A percentile compares a stretch with the other conserved stretches of the same genome.
These are phyloP conservation scores for Drosophila nr. fundita DNA, from an alignment of 2,888 invertebrate species.

Conservation along the genomic window DNA sequence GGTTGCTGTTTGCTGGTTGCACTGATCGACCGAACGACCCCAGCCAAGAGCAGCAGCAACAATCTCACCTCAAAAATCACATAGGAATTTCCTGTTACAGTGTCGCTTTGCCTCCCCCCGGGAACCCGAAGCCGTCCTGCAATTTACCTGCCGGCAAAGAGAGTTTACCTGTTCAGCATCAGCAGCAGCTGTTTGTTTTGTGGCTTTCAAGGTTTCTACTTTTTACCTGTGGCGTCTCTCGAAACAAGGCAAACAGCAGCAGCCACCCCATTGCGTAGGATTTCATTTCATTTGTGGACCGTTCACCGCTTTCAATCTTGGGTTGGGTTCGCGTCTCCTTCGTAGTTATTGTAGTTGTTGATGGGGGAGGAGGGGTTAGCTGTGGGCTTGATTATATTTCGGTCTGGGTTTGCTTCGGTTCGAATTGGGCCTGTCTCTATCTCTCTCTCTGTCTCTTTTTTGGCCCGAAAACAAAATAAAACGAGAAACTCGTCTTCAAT, in stretches of 20 bases:
- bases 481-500: conserved; percentile 67
- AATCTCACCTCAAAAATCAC: conserved; percentile 78
- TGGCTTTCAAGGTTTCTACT: conserved; percentile 78
- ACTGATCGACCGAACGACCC: conserved; percentile 41
- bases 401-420: conserved; percentile 40
- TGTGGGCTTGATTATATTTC: conserved; percentile 58
- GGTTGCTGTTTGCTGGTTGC: conserved; percentile 47
- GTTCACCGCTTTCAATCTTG: conserved; percentile 54
- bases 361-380: conserved; percentile 39
- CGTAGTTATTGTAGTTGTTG: not conserved
- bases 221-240: conserved; percentile 77
- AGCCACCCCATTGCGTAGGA: conserved; percentile 81
- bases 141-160: conserved; percentile 64
- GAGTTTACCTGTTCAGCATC: conserved; percentile 67
- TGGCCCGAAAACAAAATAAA: conserved; percentile 62
- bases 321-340: conserved; percentile 46
- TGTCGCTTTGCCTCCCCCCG: conserved; percentile 41
- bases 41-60: conserved; percentile 44
- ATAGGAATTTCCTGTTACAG: conserved; percentile 81
- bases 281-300: conserved; percentile 68
- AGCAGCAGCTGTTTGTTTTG: conserved; percentile 77
- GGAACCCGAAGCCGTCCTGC: conserved; percentile 20
- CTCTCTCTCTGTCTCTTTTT: conserved; percentile 24
- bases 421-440: conserved; percentile 51
- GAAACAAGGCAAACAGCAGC: conserved; percentile 16